These are phyloP conservation scores for Tribolium madens DNA, from an alignment of 1,140 invertebrate species.

Conservation along the genomic window DNA sequence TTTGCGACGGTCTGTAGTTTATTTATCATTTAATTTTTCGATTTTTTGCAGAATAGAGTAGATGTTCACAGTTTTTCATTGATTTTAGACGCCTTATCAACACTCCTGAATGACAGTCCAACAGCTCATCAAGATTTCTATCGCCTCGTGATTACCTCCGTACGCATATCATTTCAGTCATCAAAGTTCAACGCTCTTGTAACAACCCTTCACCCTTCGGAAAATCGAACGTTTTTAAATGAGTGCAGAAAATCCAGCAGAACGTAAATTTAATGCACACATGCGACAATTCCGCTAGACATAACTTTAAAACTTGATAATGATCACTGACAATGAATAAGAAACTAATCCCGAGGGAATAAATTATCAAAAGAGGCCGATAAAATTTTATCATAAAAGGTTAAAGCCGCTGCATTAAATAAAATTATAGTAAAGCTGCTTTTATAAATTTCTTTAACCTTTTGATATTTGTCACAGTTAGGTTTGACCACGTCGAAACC, in stretches of 20 bases:
- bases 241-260: background rate
- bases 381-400: too few relatives aligned
- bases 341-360: background rate
- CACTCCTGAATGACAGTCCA: background rate
- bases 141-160: background rate
- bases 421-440: too few relatives aligned
- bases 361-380: conserved; percentile 34
- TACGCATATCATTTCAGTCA: background rate
- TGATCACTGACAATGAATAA: conserved; percentile 1
- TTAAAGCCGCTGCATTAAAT: background rate
- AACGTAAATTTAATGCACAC: background rate
- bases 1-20: too few relatives aligned
- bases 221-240: background rate
- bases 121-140: background rate
- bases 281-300: conserved; percentile 14
- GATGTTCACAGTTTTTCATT: too few relatives aligned
- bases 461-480: too few relatives aligned
- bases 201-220: background rate
- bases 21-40: too few relatives aligned
- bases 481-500: too few relatives aligned
- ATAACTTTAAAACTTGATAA: conserved; percentile 11
- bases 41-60: too few relatives aligned
- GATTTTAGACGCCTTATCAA: background rate
- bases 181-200: background rate
- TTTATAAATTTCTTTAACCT: too few relatives aligned